Base-by-base conservation (phyloP, 1,140 invertebrate genomes). In the Halyomorpha halys region DNA sequence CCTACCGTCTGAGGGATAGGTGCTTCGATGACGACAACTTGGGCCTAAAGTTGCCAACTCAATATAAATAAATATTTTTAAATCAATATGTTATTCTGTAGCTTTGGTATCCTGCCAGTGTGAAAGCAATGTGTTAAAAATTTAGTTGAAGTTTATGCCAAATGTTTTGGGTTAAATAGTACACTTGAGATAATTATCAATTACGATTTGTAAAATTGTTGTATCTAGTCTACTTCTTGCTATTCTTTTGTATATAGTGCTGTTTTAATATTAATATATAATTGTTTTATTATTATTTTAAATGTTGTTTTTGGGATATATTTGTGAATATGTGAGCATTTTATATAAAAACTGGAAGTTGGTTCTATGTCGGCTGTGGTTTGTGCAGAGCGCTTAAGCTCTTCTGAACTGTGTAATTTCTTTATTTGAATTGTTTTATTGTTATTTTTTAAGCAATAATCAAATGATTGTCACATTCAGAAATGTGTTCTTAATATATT, bases 1-100 rank as follows among this genome's bases (percentile, higher is more conserved):
- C 3, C 47, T 65, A 2, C 64, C 64, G 2, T 65, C 64, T 0
- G 64, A 65, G 53, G 59, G 59, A 5, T 60, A 44, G 19, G 34
- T 4, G 4, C 14, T 15, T 4, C 15, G n/a, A n/a, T n/a, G n/a
- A 4, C 45, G 4, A n/a, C 45, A 47, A 19, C 11, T 19, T 18
- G 47, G 47, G n/a, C 19, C 47, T 49, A 18, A 49, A 49, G 3
- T 49, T 18, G n/a, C 5, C n/a, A 18, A 49, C 19, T 53, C 5
- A 23, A 23, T 25, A 23, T 5, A 56, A 56, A 21, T 25, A 27
- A 56, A 23, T 23, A 56, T 56, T 56, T 56, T 56, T 23, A 14
- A 56, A 56, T 39, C 34, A 39, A 39, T 39, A 9, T 39, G 6
- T 39, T 39, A 39, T 39, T 39, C 34, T 9, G 34, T 39, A 39